These are phyloP conservation scores for Sternarchorhynchus goeldii DNA, from an alignment of 2,797 vertebrate genomes.

Conservation along the genomic window DNA sequence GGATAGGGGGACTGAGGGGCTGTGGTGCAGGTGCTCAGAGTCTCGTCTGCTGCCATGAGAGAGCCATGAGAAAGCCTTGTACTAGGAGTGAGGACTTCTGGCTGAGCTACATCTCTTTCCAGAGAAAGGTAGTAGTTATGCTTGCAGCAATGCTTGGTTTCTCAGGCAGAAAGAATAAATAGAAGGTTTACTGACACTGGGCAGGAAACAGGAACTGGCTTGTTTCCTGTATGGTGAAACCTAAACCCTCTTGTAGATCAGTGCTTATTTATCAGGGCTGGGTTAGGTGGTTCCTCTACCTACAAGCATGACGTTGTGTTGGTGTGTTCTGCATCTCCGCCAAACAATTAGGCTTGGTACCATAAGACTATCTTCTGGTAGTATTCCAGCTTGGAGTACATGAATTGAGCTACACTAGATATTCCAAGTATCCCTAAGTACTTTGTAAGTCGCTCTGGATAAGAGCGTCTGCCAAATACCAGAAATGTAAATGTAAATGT, in stretches of 20 bases:
- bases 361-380: too few species aligned
- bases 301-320: conserved; percentile 65
- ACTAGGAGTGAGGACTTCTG: neutral
- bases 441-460: too few species aligned
- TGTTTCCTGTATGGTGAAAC: conserved; percentile 37
- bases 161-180: conserved; percentile 38
- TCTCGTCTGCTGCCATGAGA: too few species aligned
- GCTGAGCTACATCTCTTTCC: conserved; percentile 1
- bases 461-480: too few species aligned
- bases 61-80: neutral
- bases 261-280: conserved; percentile 40
- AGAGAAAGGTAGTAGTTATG: conserved; percentile 34
- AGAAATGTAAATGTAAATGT: too few species aligned
- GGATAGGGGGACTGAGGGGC: too few species aligned
- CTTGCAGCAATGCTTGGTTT: conserved; percentile 21
- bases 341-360: too few species aligned
- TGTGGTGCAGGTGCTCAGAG: too few species aligned
- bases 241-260: conserved; percentile 49
- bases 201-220: conserved; percentile 30
- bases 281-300: conserved; percentile 32
- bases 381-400: too few species aligned
- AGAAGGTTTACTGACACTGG: conserved; percentile 12
- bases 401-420: too few species aligned
- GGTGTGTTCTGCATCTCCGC: conserved; percentile 39
- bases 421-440: too few species aligned